phyloP scores from a whole-genome alignment of 2,888 invertebrate species.

The Euzophera pinguis region DNA sequence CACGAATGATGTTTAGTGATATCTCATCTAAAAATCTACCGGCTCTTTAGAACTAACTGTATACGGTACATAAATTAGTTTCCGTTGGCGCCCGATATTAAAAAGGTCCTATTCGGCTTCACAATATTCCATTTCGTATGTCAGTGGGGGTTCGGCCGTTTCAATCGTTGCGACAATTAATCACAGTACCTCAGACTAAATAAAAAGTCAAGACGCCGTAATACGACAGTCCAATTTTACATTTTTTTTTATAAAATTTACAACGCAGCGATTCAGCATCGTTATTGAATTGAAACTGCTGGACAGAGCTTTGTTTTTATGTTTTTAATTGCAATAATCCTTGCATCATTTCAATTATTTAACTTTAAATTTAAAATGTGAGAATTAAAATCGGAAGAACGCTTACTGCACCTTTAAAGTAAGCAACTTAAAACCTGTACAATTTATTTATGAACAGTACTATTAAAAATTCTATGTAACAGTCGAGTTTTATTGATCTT shows the following conservation, averaged over 20 bases:
- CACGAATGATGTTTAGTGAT: constrained; percentile 10
- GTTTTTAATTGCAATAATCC: too few species aligned
- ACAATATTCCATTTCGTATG: constrained; percentile 75
- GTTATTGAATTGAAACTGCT: too few species aligned
- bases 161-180: constrained; percentile 76
- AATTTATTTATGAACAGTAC: too few species aligned
- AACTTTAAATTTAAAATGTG: too few species aligned
- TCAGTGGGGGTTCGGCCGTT: constrained; percentile 73
- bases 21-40: constrained; percentile 14
- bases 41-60: constrained; percentile 31
- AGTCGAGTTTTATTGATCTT: too few species aligned
- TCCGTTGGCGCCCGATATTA: constrained; percentile 61
- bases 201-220: constrained; percentile 2
- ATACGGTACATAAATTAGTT: constrained; percentile 58
- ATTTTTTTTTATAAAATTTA: background rate
- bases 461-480: too few species aligned
- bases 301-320: too few species aligned
- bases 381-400: too few species aligned
- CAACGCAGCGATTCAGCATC: too few species aligned
- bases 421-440: too few species aligned
- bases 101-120: constrained; percentile 61
- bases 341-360: too few species aligned
- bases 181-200: constrained; percentile 42
- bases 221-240: background rate
- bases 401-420: too few species aligned